Base-by-base conservation (phyloP, 2,797 vertebrate genomes). In the Tenualosa thibaudeaui region DNA sequence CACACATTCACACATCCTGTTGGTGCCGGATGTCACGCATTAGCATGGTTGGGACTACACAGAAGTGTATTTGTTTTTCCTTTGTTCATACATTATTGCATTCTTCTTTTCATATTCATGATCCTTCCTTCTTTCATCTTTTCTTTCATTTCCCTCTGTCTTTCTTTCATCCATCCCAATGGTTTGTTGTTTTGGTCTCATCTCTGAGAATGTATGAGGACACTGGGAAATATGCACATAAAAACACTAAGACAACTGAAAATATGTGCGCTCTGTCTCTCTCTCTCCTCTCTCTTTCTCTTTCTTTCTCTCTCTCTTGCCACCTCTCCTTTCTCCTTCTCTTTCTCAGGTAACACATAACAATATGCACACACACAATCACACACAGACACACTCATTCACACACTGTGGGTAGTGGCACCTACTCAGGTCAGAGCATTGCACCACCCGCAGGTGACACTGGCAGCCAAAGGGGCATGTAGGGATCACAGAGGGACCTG, bases 341-440 rank as follows among this genome's bases (percentile, higher is more conserved):
- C 7, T 49, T 31, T 54, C 17, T 22, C 31, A 31, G 31, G 31
- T 31, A 31, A 31, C 31, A 31, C 81, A 10, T 22, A 31, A 31
- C 50, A 22, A 71, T 31, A 62, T 81, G 84, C 81, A 56, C 17
- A 56, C 54, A 56, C 54, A 56, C 17, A n/a, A 10, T 22, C 15
- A 37, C 40, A 78, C 31, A 43, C 71, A 43, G 3, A 43, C 12
- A 43, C 12, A 43, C 31, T 43, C 71, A 46, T 1, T 37, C 71
- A 78, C 17, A 46, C 71, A 78, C 26, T 22, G 12, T n/a, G 12
- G n/a, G 1, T 22, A 22, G 7, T 71, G 12, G 10, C 81, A 89
- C 97, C 96, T 88, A 98, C 97, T 95, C 8, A 98, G 94, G 90
- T 98, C 97, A 10, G 97, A 98, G 85, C 97, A 98, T 87, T 98